phyloP scores from a whole-genome alignment of 2,797 vertebrate genomes.

The Brachymystax lenok region DNA sequence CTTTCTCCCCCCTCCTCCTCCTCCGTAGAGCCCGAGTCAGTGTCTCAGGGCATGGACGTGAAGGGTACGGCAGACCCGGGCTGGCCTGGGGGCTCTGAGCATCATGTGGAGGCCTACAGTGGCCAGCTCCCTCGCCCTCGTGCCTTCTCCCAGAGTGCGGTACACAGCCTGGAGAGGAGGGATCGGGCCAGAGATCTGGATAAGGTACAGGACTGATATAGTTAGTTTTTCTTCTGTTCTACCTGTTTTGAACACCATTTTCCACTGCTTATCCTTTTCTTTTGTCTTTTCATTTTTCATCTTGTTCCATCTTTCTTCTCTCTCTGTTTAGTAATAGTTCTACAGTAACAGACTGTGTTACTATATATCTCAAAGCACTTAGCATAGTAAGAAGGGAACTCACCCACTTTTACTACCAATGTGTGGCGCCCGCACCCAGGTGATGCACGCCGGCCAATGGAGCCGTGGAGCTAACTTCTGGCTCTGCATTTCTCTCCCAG shows the following conservation, averaged over 20 bases:
- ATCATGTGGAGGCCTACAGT: slow-evolving; percentile 62
- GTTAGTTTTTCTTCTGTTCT: neutral
- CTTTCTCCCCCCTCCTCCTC: neutral
- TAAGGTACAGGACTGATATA: slow-evolving; percentile 69
- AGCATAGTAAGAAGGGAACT: no score
- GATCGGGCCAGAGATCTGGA: slow-evolving; percentile 81
- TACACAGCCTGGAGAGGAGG: slow-evolving; percentile 83
- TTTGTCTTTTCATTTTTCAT: neutral
- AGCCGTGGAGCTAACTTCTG: neutral
- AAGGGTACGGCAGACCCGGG: slow-evolving; percentile 64
- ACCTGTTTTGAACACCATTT: neutral
- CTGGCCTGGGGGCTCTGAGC: slow-evolving; percentile 66
- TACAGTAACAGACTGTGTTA: neutral
- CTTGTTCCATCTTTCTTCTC: neutral
- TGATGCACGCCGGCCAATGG: neutral
- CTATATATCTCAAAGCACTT: neutral
- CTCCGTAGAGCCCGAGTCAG: slow-evolving; percentile 69
- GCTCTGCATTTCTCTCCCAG: slow-evolving; percentile 26
- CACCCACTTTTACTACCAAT: neutral
- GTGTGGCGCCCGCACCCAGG: neutral
- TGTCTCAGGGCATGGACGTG: slow-evolving; percentile 75
- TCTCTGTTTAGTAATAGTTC: neutral
- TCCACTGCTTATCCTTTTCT: neutral
- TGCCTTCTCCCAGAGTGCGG: slow-evolving; percentile 89
- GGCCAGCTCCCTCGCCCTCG: slow-evolving; percentile 77